Evolutionary conservation across 2,113 vertebrate genomes (phyloP).

Genomic region (Capreolus pygargus): DNA sequence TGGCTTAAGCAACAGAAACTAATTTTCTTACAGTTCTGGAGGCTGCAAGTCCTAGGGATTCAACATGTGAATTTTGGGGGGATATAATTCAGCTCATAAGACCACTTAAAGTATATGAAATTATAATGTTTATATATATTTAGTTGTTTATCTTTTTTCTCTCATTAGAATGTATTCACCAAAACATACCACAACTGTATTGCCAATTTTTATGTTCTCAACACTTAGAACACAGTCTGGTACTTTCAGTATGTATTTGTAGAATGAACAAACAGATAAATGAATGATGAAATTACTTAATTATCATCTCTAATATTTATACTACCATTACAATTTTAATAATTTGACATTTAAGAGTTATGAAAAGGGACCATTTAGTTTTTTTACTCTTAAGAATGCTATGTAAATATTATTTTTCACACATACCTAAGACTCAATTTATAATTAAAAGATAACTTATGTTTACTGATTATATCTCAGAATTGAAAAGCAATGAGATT

Average conservation of each 20-base stretch:
- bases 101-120: neutral
- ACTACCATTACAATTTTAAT: constrained; percentile 28
- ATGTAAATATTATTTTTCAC: neutral
- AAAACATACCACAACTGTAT: neutral
- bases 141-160: neutral
- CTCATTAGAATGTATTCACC: neutral
- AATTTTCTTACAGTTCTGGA: neutral
- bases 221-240: neutral
- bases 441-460: neutral
- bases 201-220: neutral
- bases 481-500: neutral
- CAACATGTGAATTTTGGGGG: neutral
- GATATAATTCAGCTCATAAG: neutral
- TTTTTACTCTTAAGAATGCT: neutral
- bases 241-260: neutral
- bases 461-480: neutral
- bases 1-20: neutral
- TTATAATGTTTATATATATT: neutral
- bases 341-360: constrained; percentile 14
- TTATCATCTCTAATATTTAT: neutral
- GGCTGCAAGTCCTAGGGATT: neutral
- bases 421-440: neutral
- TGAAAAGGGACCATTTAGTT: neutral
- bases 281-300: constrained; percentile 16
- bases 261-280: neutral